Evolutionary conservation across 2,888 invertebrate genomes (phyloP).

Genomic region (Taphrorychus bicolor): DNA sequence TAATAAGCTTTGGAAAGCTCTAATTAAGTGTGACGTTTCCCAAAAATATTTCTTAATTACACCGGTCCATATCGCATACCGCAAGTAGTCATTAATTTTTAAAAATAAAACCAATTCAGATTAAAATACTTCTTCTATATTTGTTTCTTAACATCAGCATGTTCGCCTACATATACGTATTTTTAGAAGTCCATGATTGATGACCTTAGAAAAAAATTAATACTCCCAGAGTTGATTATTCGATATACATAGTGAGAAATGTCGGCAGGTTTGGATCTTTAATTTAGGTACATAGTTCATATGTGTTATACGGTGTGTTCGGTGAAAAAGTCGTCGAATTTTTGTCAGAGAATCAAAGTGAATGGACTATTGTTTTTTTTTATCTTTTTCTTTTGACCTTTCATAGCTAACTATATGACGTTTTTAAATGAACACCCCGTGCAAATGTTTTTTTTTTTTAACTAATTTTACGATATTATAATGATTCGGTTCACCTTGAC

Average conservation of each 20-base stretch:
- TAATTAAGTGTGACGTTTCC: not conserved
- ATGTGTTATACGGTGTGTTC: no score
- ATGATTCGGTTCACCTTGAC: not conserved
- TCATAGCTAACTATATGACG: no score
- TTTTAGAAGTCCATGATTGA: slow-evolving; percentile 1
- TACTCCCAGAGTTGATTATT: no score
- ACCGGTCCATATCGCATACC: not conserved
- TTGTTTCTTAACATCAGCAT: not conserved
- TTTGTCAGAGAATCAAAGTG: no score
- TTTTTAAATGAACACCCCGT: no score
- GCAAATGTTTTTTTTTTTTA: not conserved
- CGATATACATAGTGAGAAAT: no score
- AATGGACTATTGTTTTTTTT: no score
- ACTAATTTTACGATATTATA: not conserved
- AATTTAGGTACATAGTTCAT: no score
- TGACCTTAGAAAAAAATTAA: no score
- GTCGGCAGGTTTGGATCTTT: no score
- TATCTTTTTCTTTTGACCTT: no score
- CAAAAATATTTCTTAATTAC: not conserved
- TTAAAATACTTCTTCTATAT: not conserved
- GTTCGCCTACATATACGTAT: not conserved
- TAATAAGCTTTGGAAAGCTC: not conserved
- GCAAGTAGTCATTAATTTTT: not conserved
- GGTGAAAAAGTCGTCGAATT: no score
- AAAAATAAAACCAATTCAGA: not conserved